These are phyloP conservation scores for Muscina levida DNA, from an alignment of 2,888 invertebrate genomes.

Conservation along the genomic window DNA sequence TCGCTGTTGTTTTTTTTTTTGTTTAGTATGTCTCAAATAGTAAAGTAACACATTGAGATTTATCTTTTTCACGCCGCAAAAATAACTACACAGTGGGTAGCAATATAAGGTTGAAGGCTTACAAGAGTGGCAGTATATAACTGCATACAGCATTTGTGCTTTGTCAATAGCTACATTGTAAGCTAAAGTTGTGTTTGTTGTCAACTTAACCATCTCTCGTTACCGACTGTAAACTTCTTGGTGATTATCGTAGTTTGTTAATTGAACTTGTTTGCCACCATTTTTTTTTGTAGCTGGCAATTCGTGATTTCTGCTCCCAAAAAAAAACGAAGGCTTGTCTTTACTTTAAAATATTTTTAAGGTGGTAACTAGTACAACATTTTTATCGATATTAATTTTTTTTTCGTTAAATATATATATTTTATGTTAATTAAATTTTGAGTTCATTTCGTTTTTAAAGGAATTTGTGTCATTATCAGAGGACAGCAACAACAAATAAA, in stretches of 20 bases:
- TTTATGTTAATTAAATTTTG: slow-evolving; percentile 22
- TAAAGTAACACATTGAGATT: slow-evolving; percentile 8
- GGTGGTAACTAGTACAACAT: slow-evolving; percentile 28
- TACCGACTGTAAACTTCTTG: neutral
- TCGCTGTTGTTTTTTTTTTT: neutral
- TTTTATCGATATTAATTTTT: slow-evolving; percentile 16
- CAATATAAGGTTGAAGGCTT: no score
- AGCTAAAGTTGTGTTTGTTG: no score
- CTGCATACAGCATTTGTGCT: no score
- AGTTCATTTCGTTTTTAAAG: neutral
- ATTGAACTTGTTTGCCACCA: slow-evolving; percentile 6
- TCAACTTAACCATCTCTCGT: no score
- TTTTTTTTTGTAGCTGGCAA: neutral
- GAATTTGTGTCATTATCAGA: slow-evolving; percentile 10
- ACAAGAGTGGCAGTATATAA: no score
- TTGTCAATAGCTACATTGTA: no score
- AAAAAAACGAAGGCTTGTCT: slow-evolving; percentile 13
- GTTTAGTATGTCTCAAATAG: neutral
- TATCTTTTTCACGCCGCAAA: slow-evolving; percentile 10
- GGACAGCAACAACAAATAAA: neutral
- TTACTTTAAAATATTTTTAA: slow-evolving; percentile 15
- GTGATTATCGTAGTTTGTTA: neutral
- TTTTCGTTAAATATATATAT: slow-evolving; percentile 2
- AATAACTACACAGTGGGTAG: no score
- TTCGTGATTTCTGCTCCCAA: slow-evolving; percentile 12